Conservation (phyloP, 2,113 vertebrate species). For the Microcebus griseorufus region DNA sequence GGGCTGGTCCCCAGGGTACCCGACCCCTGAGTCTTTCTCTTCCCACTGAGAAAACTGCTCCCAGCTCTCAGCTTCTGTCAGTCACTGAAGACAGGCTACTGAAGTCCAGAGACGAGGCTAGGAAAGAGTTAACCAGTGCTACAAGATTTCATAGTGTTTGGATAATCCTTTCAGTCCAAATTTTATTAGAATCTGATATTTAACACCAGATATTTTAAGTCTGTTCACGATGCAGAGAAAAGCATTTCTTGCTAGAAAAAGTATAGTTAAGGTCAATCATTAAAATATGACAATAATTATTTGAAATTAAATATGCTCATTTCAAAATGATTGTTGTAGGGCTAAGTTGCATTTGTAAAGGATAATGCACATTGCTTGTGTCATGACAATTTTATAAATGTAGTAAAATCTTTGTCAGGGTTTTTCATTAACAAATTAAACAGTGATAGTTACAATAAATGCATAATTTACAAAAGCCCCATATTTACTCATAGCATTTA, state of each 20-base stretch:
- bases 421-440: constrained; percentile 85
- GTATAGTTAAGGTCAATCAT: constrained; percentile 68
- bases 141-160: not conserved
- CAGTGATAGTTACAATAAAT: constrained; percentile 87
- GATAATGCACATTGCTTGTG: constrained; percentile 66
- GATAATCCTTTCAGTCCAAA: constrained; percentile 43
- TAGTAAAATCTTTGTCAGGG: constrained; percentile 81
- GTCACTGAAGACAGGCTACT: constrained; percentile 53
- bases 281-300: constrained; percentile 49
- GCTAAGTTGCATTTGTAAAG: constrained; percentile 41
- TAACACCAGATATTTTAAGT: constrained; percentile 60
- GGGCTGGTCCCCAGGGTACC: not conserved
- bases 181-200: not conserved
- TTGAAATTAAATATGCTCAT: constrained; percentile 33
- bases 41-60: constrained; percentile 59
- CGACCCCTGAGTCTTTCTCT: not conserved
- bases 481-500: constrained; percentile 81
- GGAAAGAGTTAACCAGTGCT: constrained; percentile 6
- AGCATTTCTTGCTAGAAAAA: constrained; percentile 68
- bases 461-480: constrained; percentile 90
- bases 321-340: constrained; percentile 61
- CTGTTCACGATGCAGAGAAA: constrained; percentile 57
- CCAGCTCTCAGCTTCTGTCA: constrained; percentile 87
- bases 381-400: constrained; percentile 45
- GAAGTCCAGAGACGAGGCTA: constrained; percentile 32